Evolutionary conservation across 2,113 vertebrate genomes (phyloP), one percentile per base, ranked within the genome.

Genomic region (Polypterus senegalus): DNA sequence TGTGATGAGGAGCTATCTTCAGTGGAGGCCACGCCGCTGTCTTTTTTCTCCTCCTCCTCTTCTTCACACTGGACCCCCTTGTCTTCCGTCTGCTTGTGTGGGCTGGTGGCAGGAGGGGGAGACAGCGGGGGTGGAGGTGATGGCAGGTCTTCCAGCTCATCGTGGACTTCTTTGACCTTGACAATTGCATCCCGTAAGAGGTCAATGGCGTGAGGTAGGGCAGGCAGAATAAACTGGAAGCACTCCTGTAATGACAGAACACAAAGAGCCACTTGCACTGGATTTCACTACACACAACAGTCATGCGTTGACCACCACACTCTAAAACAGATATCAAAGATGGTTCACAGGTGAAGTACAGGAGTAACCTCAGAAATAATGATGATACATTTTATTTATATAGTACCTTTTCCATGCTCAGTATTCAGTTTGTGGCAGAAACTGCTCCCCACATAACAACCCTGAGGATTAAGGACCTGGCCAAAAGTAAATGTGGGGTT

Each of bases 211-310:
- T 99, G 96, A 76, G 96, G 96, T 83, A 99, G 90, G 73, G 96
- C 96, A 66, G 96, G 96, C 82, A 99, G 86, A 83, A 99, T 95
- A 82, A 99, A 99, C 82, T 98, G 95, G 83, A 99, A 99, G 79
- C 96, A 99, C 91, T 99, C 96, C 96, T 99, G 75, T 5, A 63
- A 67, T 60, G 47, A 76, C 70, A 0, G 43, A 75, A 57, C 77
- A 70, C 27, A 27, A 27, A 27, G 27, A 27, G 27, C 27, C 27
- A 27, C 27, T 27, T 27, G 27, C 27, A 27, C 27, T 27, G 27
- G 27, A 27, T 27, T 27, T 27, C 27, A 27, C 27, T 27, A 27
- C 27, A 27, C 27, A 27, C 27, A 27, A 27, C 27, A 27, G 27
- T 27, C 27, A 27, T 27, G 27, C 27, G 27, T 27, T 27, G 27